Evolutionary conservation across 2,113 vertebrate species (phyloP), one percentile per base, ranked within the genome.

Genomic region (Cyanocitta stelleri): DNA sequence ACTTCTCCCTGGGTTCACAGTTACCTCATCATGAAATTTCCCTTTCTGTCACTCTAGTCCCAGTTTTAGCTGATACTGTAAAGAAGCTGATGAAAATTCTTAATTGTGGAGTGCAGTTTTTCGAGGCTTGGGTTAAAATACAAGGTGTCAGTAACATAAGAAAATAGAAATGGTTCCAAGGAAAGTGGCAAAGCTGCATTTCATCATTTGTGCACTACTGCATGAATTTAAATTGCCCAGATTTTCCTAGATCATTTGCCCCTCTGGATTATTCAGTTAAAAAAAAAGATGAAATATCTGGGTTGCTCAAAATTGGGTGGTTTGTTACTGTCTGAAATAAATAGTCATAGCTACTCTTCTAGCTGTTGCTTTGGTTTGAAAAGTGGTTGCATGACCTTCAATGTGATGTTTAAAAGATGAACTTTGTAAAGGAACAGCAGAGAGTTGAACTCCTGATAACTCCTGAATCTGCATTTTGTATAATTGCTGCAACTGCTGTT

Each of bases 381-480:
- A 74, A 63, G 35, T 19, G 8, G 20, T 35, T 90, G 5, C n/a
- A 15, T 73, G 92, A 86, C 85, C 69, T 87, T 93, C 84, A 72
- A 3, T n/a, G 58, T n/a, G 68, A 46, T 63, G 76, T 80, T 90
- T 74, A 29, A 86, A 81, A 59, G 1, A 3, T 77, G 51, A 72
- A 92, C 95, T 95, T 87, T 92, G 91, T 52, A 63, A 94, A 77
- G 24, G 14, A 87, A 14, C 48, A 58, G 44, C 4, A 1, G 43
- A 84, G 39, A 82, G 68, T 32, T 95, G 88, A 96, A 94, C 84
- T 87, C 39, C 39, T 66, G 85, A 49, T 56, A 72, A 68, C n/a
- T 95, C 64, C 93, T 95, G 96, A 94, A 79, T 81, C 68, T 85
- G 95, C 88, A 39, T 93, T 96, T 95, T 95, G 56, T 80, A 27